Conservation (phyloP, 2,888 invertebrate species). For the Adelognathus sp. region DNA sequence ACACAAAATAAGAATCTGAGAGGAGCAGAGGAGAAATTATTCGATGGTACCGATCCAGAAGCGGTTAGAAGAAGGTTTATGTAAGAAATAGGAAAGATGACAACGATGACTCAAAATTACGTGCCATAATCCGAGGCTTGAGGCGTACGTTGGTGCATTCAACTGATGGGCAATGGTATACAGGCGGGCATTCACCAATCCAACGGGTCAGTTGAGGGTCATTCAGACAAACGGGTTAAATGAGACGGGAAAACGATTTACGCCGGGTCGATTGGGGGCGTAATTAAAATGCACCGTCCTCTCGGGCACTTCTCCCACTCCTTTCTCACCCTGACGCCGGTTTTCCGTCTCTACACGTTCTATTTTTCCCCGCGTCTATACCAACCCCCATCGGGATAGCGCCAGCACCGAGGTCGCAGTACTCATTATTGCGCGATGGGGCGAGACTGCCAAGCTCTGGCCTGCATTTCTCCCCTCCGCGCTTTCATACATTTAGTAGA, state of each 20-base stretch:
- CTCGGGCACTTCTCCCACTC: constrained; percentile 5
- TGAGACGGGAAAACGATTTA: constrained; percentile 69
- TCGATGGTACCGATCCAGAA: neutral
- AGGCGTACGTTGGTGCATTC: constrained; percentile 3
- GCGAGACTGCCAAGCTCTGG: constrained; percentile 56
- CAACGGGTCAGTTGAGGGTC: constrained; percentile 59
- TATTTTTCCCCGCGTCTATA: neutral
- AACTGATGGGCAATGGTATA: neutral
- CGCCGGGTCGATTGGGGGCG: constrained; percentile 49
- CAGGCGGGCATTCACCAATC: constrained; percentile 40
- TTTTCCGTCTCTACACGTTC: neutral
- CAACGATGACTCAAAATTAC: neutral
- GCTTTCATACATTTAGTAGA: neutral
- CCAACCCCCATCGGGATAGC: constrained; percentile 19
- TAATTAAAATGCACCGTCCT: constrained; percentile 65
- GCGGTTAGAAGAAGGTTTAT: neutral
- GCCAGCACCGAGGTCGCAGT: constrained; percentile 15
- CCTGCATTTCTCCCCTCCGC: neutral
- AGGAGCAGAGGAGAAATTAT: neutral
- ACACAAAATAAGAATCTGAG: neutral
- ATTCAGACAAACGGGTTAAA: constrained; percentile 65
- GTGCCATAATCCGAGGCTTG: constrained; percentile 25
- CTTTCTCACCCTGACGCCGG: neutral
- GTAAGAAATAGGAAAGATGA: neutral
- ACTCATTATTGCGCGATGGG: constrained; percentile 63